Percentiles rank a stretch among this genome's conserved stretches.
phyloP scores from a whole-genome alignment of 1,140 invertebrate genomes.

The Drosophila eugracilis region DNA sequence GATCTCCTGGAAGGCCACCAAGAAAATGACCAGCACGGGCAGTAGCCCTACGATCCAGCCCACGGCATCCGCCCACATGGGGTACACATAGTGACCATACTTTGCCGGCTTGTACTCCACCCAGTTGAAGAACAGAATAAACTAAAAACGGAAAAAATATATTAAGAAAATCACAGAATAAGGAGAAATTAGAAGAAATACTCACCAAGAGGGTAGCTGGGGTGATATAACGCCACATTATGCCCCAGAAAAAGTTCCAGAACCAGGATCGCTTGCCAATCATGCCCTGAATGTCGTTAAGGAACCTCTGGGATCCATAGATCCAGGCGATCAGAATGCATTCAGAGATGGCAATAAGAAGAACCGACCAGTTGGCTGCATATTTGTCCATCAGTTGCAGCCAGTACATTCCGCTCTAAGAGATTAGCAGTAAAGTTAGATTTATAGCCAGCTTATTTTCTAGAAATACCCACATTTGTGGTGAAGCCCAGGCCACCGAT shows the following conservation, averaged over 20 bases:
- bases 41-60: slow-evolving; percentile 91
- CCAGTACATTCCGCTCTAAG: slow-evolving; percentile 93
- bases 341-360: slow-evolving; percentile 92
- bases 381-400: slow-evolving; percentile 94
- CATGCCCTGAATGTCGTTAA: slow-evolving; percentile 92
- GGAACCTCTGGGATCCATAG: slow-evolving; percentile 92
- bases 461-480: slow-evolving; percentile 87
- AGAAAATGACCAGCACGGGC: slow-evolving; percentile 89
- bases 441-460: not conserved
- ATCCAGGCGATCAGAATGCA: slow-evolving; percentile 92
- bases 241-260: slow-evolving; percentile 92
- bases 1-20: slow-evolving; percentile 88
- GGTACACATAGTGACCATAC: slow-evolving; percentile 91
- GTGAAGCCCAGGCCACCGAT: slow-evolving; percentile 91
- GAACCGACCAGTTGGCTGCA: slow-evolving; percentile 93
- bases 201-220: slow-evolving; percentile 90
- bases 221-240: slow-evolving; percentile 92
- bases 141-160: slow-evolving; percentile 86
- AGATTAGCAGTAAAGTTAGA: not conserved
- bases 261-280: slow-evolving; percentile 89
- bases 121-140: slow-evolving; percentile 93
- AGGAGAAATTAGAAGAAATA: not conserved
- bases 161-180: not conserved
- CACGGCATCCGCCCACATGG: slow-evolving; percentile 91
- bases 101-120: slow-evolving; percentile 91